Evolutionary conservation across 2,888 invertebrate genomes (phyloP).

Genomic region (Scaptodrosophila latifasciaeformis): DNA sequence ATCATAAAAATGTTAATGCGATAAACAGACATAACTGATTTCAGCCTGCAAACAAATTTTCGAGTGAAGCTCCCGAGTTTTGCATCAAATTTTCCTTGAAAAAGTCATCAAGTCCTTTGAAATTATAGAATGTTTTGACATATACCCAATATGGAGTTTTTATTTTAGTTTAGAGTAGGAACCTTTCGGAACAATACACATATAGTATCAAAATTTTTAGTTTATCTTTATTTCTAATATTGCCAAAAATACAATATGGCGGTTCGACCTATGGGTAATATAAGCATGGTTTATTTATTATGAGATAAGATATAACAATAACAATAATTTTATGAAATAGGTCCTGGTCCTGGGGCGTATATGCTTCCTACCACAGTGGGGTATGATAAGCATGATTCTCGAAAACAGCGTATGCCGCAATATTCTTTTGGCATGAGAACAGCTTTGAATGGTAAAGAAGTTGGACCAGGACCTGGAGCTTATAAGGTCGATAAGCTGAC

Average conservation of each 20-base stretch:
- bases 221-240: conserved; percentile 44
- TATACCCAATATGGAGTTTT: neutral
- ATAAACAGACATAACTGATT: too few species aligned
- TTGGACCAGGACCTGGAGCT: conserved; percentile 71
- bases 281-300: neutral
- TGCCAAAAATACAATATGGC: conserved; percentile 56
- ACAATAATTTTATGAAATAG: conserved; percentile 57
- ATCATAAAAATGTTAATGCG: too few species aligned
- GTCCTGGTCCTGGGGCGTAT: conserved; percentile 80
- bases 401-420: conserved; percentile 76
- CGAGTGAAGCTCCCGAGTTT: too few species aligned
- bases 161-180: conserved; percentile 12
- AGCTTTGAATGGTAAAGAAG: conserved; percentile 17
- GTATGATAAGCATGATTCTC: conserved; percentile 78
- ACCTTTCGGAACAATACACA: conserved; percentile 40
- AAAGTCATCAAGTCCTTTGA: neutral
- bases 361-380: conserved; percentile 78
- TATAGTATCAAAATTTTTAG: conserved; percentile 49
- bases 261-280: conserved; percentile 49
- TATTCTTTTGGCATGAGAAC: conserved; percentile 68
- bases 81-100: too few species aligned
- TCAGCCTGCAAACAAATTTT: too few species aligned
- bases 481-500: conserved; percentile 64
- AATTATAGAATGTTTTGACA: neutral
- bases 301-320: neutral